Evolutionary conservation across 2,888 invertebrate species (phyloP), one percentile per base, ranked within the genome.

Genomic region (Meta bourneti): DNA sequence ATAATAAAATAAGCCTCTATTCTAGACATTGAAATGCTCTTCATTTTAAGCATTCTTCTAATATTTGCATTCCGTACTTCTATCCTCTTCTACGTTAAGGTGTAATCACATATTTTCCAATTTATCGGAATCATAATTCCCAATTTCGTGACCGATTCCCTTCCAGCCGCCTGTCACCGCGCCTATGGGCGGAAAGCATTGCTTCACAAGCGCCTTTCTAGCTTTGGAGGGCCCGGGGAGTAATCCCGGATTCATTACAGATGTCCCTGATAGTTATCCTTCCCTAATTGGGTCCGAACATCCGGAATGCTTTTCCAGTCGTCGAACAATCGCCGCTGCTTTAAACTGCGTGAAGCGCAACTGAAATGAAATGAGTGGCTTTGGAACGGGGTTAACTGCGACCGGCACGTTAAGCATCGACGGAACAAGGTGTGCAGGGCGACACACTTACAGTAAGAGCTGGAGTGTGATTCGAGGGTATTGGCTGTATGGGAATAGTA

Each of bases 241-340:
- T 86, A 78, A 86, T 86, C 51, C 85, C 51, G 70, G 77, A 61
- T 86, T 86, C 77, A 86, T 86, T 86, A 86, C 70, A 72, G 72
- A 70, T 78, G 70, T 86, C 85, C 61, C 85, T 77, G 70, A 86
- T 78, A 77, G 85, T 86, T 86, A 78, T 78, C 85, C 78, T 86
- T 78, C 78, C 77, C 77, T 86, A 78, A 86, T 86, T 78, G 74
- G 34, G 34, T 34, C 74, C 20, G 34, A 34, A 74, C 74, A 74
- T 34, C 74, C 74, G 61, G 19, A 74, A 74, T 20, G 74, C 74
- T 34, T 34, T 74, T 74, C 74, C 74, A 74, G 19, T 74, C 74
- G 34, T 19, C 19, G 61, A 61, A 61, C 61, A 61, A 61, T 61
- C 61, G 61, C 13, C 11, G 61, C 61, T 16, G 61, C 11, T 16